Evolutionary conservation across 2,113 vertebrate genomes (phyloP).

Genomic region (rat (Rattus norvegicus)): GRCr8 NC_086023.1:49690501-49691000

Average conservation of each 20-base stretch:
- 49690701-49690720: too few relatives aligned
- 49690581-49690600: not conserved
- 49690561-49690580: not conserved
- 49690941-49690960: too few relatives aligned
- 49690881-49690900: too few relatives aligned
- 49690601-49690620: not conserved
- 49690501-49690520: not conserved
- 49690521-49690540: not conserved
- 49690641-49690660: not conserved
- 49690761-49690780: not conserved
- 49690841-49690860: not conserved
- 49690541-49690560: not conserved
- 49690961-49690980: too few relatives aligned
- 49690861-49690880: not conserved
- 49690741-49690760: not conserved
- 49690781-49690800: not conserved
- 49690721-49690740: not conserved
- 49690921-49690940: too few relatives aligned
- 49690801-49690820: not conserved
- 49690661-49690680: not conserved
- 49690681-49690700: too few relatives aligned
- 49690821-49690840: not conserved
- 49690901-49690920: too few relatives aligned
- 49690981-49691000: too few relatives aligned
- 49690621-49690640: not conserved